Evolutionary conservation across 2,888 invertebrate species (phyloP).

Genomic region (Aproaerema taeniolella): DNA sequence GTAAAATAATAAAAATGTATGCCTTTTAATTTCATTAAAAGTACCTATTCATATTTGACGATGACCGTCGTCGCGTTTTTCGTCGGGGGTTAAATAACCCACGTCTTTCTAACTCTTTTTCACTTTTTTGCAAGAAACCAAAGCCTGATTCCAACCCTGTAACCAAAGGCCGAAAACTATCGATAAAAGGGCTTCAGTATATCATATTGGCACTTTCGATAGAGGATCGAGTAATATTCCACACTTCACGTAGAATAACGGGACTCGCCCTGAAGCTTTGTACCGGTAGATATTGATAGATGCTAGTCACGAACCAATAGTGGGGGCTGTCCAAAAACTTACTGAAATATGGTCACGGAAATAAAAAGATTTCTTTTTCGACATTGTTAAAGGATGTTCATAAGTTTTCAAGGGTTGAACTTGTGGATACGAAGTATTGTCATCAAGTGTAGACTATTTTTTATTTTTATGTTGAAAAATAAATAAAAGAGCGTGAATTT

Average conservation of each 20-base stretch:
- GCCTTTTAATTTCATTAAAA: too few relatives aligned
- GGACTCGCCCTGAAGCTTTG: conserved; percentile 25
- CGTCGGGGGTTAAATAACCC: too few relatives aligned
- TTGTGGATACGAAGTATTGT: too few relatives aligned
- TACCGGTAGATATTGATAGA: conserved; percentile 34
- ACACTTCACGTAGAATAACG: conserved; percentile 53
- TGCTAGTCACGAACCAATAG: conserved; percentile 33
- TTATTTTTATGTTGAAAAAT: too few relatives aligned
- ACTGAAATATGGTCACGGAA: conserved; percentile 6
- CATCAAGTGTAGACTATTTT: too few relatives aligned
- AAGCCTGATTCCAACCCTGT: conserved; percentile 11
- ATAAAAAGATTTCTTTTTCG: not conserved
- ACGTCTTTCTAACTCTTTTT: too few relatives aligned
- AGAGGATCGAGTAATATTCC: conserved; percentile 56
- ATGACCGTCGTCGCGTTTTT: too few relatives aligned
- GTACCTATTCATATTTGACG: too few relatives aligned
- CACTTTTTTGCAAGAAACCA: too few relatives aligned
- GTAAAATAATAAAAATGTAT: too few relatives aligned
- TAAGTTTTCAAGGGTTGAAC: too few relatives aligned
- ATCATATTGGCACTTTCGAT: conserved; percentile 71
- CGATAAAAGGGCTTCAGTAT: conserved; percentile 62
- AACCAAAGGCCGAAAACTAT: conserved; percentile 27
- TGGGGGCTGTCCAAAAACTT: conserved; percentile 7
- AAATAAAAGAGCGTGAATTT: too few relatives aligned
- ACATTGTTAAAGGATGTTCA: conserved; percentile 1